Evolutionary conservation across 23 tunicate genomes (phyloP).

Genomic region (Styela clava): DNA sequence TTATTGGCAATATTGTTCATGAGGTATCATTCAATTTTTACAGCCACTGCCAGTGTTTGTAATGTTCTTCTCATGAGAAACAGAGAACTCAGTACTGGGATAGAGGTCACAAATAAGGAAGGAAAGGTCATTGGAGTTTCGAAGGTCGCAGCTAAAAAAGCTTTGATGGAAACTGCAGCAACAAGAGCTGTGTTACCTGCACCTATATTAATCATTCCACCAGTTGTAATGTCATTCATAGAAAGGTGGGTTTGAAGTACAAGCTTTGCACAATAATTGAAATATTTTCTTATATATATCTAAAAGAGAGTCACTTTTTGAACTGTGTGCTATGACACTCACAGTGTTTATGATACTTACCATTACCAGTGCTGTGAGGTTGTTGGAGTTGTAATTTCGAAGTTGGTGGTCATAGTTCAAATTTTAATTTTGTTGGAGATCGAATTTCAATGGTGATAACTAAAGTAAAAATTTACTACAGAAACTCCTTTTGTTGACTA

Average conservation of each 20-base stretch:
- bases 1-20: no score
- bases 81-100: conserved; percentile 78
- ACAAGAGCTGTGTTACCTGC: conserved; percentile 88
- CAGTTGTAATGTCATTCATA: conserved; percentile 60
- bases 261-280: background rate
- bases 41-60: conserved; percentile 78
- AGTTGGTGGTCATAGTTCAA: no score
- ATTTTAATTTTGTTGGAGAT: no score
- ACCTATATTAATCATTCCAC: conserved; percentile 76
- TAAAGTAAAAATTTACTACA: no score
- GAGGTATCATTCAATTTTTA: background rate
- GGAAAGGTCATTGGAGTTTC: conserved; percentile 89
- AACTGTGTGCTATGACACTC: background rate
- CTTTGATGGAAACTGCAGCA: conserved; percentile 64
- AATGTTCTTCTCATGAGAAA: conserved; percentile 89
- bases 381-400: no score
- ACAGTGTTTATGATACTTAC: no score
- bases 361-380: no score
- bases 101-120: conserved; percentile 64
- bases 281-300: background rate
- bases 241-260: conserved; percentile 54
- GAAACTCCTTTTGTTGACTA: no score
- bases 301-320: background rate
- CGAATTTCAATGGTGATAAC: no score
- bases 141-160: conserved; percentile 84